Evolutionary conservation across 1,140 invertebrate species (phyloP), one percentile per base, ranked within the genome.

Genomic region (Drosophila lowei): DNA sequence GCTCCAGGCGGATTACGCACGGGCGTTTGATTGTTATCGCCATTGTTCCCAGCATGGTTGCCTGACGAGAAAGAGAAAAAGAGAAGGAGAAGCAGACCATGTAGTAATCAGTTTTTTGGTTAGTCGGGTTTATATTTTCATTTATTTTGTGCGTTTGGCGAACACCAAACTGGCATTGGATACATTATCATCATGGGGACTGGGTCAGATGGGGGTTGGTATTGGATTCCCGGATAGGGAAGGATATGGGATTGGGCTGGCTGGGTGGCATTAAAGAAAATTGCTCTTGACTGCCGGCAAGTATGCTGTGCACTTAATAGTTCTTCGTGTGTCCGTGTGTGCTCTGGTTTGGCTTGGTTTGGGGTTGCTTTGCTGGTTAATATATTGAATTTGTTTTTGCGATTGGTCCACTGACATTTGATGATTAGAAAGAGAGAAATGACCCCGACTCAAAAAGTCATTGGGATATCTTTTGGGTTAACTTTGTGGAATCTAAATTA

Each of bases 1-100:
- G 90, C 90, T 81, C 90, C 90, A 56, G 90, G 90, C 73, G 90
- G 90, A 91, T 91, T 91, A 88, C 90, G 90, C 77, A 91, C 80
- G 66, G 90, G 89, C 77, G 90, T 85, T 86, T 91, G 90, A 89
- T 90, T 91, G 76, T 76, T 89, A 89, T 91, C 90, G 86, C 80
- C 85, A 79, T 53, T 72, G 80, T 89, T 86, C 67, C 77, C 85
- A 72, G 61, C 73, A 75, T 80, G 73, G 77, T 85, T 89, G 85
- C 85, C 85, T 89, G 80, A 42, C 52, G 50, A 62, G 59, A 9
- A 30, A 2, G 50, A 58, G 41, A 44, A 34, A 21, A 4, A 23
- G 38, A 57, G 48, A 41, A 9, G n/a, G 16, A 54, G 25, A 38
- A 16, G 43, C 15, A 44, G 42, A 54, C 44, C 57, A 66, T 73